A percentile compares a stretch with the other conserved stretches of the same genome.
These are phyloP conservation scores for Psittacula cyanocephala DNA, from an alignment of 2,113 vertebrate genomes.

Conservation along the genomic window DNA sequence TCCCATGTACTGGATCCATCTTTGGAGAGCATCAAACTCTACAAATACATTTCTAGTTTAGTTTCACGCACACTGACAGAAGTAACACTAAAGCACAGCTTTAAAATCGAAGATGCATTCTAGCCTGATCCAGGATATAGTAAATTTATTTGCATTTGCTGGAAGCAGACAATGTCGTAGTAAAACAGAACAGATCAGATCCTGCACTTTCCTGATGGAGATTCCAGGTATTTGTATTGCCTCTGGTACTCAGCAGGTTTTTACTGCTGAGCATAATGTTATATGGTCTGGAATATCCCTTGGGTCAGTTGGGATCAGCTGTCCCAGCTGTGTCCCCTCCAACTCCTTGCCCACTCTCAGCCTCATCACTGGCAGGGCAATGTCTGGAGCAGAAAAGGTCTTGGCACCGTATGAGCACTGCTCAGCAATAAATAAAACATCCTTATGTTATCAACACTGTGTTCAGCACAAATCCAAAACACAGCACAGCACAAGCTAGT, in stretches of 20 bases:
- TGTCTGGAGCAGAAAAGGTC: neutral
- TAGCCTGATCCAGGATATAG: neutral
- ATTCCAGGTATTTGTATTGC: neutral
- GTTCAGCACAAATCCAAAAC: neutral
- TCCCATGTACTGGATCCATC: neutral
- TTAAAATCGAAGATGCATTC: neutral
- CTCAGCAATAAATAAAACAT: neutral
- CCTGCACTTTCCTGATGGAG: neutral
- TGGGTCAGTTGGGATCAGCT: neutral
- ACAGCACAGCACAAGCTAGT: neutral
- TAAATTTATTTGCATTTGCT: neutral
- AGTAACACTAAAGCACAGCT: neutral
- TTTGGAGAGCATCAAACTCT: neutral
- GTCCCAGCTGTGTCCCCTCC: neutral
- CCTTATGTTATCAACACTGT: neutral
- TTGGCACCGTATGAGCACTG: neutral
- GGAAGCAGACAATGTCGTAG: neutral
- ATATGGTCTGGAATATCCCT: neutral
- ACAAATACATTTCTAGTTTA: neutral
- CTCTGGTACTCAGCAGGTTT: neutral
- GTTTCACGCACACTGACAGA: neutral
- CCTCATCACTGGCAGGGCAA: neutral
- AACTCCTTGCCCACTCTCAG: neutral
- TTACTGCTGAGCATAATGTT: neutral
- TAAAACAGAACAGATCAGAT: neutral